Percentiles rank a stretch among this genome's conserved stretches.
Evolutionary conservation across 2,888 invertebrate genomes (phyloP).

Genomic region (Brenthis ino): DNA sequence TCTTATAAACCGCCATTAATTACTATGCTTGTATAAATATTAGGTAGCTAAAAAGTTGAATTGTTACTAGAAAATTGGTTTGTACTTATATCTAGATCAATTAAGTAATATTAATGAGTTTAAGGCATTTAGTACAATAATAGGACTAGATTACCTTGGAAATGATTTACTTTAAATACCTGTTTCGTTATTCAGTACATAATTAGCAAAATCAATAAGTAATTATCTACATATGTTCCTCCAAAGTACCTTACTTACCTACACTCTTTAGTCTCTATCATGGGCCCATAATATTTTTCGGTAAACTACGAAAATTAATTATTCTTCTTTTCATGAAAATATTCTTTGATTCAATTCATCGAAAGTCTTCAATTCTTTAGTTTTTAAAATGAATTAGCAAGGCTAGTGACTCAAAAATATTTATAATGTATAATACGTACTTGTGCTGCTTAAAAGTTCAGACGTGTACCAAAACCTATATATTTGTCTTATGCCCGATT

Average conservation of each 20-base stretch:
- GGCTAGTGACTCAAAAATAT: conserved; percentile 25
- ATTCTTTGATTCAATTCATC: not conserved
- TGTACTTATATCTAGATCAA: conserved; percentile 31
- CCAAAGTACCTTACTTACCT: not conserved
- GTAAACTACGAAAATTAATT: not conserved
- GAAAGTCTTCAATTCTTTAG: not conserved
- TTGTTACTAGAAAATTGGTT: conserved; percentile 51
- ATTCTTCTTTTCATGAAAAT: not conserved
- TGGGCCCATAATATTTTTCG: conserved; percentile 14
- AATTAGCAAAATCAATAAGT: not conserved
- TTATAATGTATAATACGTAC: not conserved
- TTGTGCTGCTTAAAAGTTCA: not conserved
- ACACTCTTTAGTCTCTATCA: conserved; percentile 6
- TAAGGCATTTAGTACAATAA: conserved; percentile 61
- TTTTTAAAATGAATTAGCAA: conserved; percentile 10
- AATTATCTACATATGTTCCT: conserved; percentile 7
- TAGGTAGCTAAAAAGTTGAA: conserved; percentile 24
- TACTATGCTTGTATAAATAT: conserved; percentile 24
- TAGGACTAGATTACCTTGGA: conserved; percentile 40
- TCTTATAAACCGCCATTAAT: conserved; percentile 10
- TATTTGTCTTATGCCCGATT: no score
- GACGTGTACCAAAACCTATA: no score
- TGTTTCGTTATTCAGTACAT: not conserved
- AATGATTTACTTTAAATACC: conserved; percentile 4
- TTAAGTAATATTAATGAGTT: conserved; percentile 43